Evolutionary conservation across 2,113 vertebrate species (phyloP), one percentile per base, ranked within the genome.

Genomic region (Pygoscelis antarcticus): DNA sequence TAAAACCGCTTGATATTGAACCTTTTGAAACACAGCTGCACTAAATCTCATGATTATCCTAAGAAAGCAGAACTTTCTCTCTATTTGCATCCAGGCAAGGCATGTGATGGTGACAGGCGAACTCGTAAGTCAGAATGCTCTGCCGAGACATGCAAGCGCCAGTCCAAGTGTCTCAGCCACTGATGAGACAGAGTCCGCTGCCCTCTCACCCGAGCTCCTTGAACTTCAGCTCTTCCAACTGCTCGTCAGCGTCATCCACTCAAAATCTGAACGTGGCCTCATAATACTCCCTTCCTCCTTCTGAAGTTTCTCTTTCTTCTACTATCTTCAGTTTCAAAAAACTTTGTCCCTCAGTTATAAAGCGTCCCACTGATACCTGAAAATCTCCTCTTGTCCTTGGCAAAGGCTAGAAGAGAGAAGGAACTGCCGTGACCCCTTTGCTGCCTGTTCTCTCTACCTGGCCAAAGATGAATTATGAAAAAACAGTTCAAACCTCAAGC

Each of bases 191-290:
- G 64, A 32, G 42, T 83, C 77, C 78, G 89, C 75, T 93, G 89
- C 61, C 84, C 89, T 93, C 91, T 94, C 77, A 90, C 78, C 74
- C 78, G 0, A 96, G 69, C 91, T 93, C 66, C 94, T 94, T 95
- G 91, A 96, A 93, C 94, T 96, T 55, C 84, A 76, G 49, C 79
- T 76, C 58, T 64, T 74, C 83, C 87, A 60, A 46, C 58, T 60
- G 58, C 60, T 69, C 14, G 0, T 38, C 83, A 77, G 68, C 34
- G 3, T 47, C 92, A 88, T 70, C 90, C 88, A 94, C 93, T 93
- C 87, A 29, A 90, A 90, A 91, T 38, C 46, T 61, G 57, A 87
- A 34, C 32, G 11, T 2, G 16, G 72, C 78, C 62, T 61, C 62
- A 4, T 9, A 46, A 46, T 17, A 26, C 9, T 65, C 58, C 13